Conservation (phyloP, 2,888 invertebrate genomes). For the Drosophila mettleri region DNA sequence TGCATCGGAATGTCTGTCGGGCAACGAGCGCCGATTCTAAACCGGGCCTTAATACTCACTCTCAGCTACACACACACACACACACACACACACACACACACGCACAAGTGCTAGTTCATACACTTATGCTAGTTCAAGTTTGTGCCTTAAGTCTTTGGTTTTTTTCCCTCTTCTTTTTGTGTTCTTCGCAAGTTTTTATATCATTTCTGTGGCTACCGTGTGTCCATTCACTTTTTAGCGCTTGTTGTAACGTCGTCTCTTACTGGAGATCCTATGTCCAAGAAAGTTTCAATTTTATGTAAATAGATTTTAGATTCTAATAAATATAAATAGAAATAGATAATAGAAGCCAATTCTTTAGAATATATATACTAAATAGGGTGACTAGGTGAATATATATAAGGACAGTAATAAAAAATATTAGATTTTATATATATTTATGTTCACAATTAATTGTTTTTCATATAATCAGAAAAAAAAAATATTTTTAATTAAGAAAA, state of each 20-base stretch:
- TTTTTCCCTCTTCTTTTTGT: constrained; percentile 17
- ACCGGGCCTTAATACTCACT: constrained; percentile 72
- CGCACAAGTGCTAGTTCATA: constrained; percentile 8
- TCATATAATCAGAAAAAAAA: no score
- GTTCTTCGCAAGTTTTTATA: constrained; percentile 30
- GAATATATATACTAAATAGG: no score
- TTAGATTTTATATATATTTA: no score
- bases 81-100: constrained; percentile 4
- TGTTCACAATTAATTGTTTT: no score
- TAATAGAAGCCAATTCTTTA: no score
- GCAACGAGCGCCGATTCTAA: constrained; percentile 67
- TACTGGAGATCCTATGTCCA: neutral
- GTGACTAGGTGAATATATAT: no score
- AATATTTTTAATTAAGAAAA: no score
- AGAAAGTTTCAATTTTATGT: neutral
- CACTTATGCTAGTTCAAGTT: constrained; percentile 50
- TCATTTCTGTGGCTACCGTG: constrained; percentile 2
- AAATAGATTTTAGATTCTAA: neutral
- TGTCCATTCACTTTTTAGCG: constrained; percentile 17
- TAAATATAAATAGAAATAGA: no score
- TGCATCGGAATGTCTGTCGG: constrained; percentile 83
- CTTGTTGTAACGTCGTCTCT: neutral
- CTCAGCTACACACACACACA: constrained; percentile 10
- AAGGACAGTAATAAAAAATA: no score
- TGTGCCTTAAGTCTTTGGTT: constrained; percentile 78